Conservation (phyloP, 1,140 invertebrate species). For the Lethrus apterus region DNA sequence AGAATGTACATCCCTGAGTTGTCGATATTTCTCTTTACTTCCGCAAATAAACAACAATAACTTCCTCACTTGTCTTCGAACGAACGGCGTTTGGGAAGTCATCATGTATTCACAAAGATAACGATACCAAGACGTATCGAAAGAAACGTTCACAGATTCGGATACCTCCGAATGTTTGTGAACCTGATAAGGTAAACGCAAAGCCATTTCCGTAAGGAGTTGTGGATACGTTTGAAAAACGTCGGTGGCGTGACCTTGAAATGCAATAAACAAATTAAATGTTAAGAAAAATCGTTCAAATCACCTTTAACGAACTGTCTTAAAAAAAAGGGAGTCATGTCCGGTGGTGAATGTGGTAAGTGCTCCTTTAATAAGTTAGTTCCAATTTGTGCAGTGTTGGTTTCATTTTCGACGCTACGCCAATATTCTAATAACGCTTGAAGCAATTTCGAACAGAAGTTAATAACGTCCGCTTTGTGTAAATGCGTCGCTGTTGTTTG, state of each 20-base stretch:
- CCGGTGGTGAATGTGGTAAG: slow-evolving; percentile 70
- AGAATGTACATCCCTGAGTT: slow-evolving; percentile 87
- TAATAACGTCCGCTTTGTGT: slow-evolving; percentile 68
- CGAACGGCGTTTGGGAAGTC: slow-evolving; percentile 73
- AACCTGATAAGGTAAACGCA: slow-evolving; percentile 91
- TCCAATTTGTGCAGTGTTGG: slow-evolving; percentile 44
- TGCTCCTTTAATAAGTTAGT: slow-evolving; percentile 71
- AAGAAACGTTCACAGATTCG: slow-evolving; percentile 46
- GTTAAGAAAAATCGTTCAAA: no score
- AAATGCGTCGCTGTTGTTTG: slow-evolving; percentile 70
- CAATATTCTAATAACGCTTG: slow-evolving; percentile 77
- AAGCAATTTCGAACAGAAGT: slow-evolving; percentile 74
- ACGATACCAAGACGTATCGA: slow-evolving; percentile 63
- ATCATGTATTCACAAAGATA: slow-evolving; percentile 96
- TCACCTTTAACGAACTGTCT: slow-evolving; percentile 81
- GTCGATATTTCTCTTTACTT: slow-evolving; percentile 91
- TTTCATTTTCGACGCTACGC: slow-evolving; percentile 47
- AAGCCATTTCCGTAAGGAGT: slow-evolving; percentile 88
- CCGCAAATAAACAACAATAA: slow-evolving; percentile 89
- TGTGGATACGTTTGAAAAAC: slow-evolving; percentile 92
- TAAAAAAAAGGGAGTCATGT: slow-evolving; percentile 94
- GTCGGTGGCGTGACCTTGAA: slow-evolving; percentile 70
- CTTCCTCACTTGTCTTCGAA: slow-evolving; percentile 77
- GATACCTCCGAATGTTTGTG: slow-evolving; percentile 62
- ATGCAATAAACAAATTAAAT: not conserved